Percentiles rank a stretch among this genome's conserved stretches.
phyloP scores from a whole-genome alignment of 2,888 invertebrate genomes.

The Tuta absoluta region DNA sequence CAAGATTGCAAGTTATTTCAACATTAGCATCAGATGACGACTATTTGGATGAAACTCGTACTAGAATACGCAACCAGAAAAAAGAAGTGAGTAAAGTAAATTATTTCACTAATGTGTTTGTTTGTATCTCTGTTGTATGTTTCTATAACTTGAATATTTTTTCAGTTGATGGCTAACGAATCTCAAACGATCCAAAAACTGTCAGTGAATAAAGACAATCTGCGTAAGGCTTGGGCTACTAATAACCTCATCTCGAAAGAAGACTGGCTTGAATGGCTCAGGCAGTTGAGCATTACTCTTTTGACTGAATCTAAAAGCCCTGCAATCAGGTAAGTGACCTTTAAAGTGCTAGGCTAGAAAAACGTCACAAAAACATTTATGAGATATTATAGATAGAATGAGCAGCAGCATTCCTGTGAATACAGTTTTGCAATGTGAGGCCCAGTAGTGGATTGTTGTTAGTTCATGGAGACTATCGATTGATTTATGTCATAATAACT shows the following conservation, averaged over 20 bases:
- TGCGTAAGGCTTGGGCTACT: constrained; percentile 94
- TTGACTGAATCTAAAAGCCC: constrained; percentile 97
- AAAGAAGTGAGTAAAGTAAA: constrained; percentile 80
- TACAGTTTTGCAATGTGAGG: no score
- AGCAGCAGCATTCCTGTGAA: no score
- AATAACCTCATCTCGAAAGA: constrained; percentile 95
- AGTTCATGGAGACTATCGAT: constrained; percentile 2
- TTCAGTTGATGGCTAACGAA: constrained; percentile 60
- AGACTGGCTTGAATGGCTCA: constrained; percentile 99
- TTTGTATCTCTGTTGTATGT: no score
- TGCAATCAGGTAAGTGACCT: constrained; percentile 83
- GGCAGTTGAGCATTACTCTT: constrained; percentile 93
- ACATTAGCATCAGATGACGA: constrained; percentile 90
- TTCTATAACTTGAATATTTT: constrained; percentile 26
- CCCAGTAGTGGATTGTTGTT: no score
- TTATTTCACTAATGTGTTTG: no score
- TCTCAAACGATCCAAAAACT: constrained; percentile 88
- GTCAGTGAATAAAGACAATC: constrained; percentile 88
- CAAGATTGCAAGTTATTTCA: constrained; percentile 87
- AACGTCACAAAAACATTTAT: no score
- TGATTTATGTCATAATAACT: not conserved
- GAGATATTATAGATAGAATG: not conserved
- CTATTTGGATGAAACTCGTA: constrained; percentile 83
- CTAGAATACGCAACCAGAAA: constrained; percentile 85
- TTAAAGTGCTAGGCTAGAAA: no score